Conservation (phyloP, 1,140 invertebrate genomes). For the Atta colombica region DNA sequence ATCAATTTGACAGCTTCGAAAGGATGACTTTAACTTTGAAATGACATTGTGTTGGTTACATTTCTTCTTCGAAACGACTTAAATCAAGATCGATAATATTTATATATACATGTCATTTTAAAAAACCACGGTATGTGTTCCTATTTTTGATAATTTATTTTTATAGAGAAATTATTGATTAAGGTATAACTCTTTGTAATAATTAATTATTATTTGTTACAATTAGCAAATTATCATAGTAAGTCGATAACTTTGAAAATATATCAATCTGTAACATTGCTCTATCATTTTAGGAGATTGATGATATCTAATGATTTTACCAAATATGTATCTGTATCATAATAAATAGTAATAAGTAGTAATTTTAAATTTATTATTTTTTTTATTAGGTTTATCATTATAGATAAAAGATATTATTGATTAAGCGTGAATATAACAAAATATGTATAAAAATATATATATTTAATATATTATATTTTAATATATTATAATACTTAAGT, state of each 20-base stretch:
- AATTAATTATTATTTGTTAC: neutral
- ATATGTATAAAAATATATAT: neutral
- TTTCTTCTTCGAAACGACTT: neutral
- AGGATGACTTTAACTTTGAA: neutral
- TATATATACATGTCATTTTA: too few relatives aligned
- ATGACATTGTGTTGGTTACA: neutral
- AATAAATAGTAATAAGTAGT: neutral
- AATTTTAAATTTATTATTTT: neutral
- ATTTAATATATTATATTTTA: neutral
- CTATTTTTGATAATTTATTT: neutral
- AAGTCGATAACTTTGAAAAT: neutral
- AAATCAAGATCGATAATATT: neutral
- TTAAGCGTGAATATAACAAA: neutral
- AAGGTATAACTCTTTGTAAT: neutral
- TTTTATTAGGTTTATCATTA: neutral
- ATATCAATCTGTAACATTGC: neutral
- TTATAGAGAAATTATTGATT: neutral
- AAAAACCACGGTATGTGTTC: neutral
- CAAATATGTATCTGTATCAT: neutral
- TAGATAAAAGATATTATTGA: neutral
- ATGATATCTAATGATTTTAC: neutral
- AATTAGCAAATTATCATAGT: neutral
- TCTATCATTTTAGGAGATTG: neutral
- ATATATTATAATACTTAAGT: constrained; percentile 7
- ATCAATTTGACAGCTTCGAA: neutral